A percentile compares a stretch with the other conserved stretches of the same genome.
Conservation (phyloP, 2,888 invertebrate genomes). For the Spicauda simplicius region DNA sequence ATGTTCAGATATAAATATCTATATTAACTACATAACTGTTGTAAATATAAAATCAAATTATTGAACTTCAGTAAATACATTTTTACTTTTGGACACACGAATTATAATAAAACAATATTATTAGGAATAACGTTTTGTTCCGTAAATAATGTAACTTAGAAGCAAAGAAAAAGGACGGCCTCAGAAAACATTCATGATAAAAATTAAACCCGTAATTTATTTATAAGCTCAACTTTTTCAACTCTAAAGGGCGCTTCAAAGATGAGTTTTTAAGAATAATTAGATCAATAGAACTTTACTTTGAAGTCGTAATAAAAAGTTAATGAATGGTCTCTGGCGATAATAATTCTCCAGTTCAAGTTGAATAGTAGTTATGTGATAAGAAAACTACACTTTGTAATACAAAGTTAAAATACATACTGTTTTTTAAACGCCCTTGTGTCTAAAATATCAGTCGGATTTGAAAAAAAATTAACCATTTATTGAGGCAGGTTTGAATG, state of each 20-base stretch:
- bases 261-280: slow-evolving; percentile 27
- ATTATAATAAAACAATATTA: no score
- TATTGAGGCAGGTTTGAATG: no score
- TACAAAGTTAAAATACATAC: no score
- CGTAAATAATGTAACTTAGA: background rate
- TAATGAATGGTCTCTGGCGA: slow-evolving; percentile 9
- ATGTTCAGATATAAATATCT: no score
- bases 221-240: slow-evolving; percentile 22
- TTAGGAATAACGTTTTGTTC: background rate
- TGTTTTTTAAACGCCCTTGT: background rate
- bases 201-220: slow-evolving; percentile 19
- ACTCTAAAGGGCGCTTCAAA: slow-evolving; percentile 17
- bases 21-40: no score
- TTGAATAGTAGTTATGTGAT: background rate
- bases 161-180: background rate
- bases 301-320: slow-evolving; percentile 23
- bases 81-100: no score
- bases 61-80: no score
- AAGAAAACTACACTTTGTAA: background rate
- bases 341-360: slow-evolving; percentile 4
- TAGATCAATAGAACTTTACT: slow-evolving; percentile 22
- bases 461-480: no score
- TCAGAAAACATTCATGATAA: slow-evolving; percentile 8
- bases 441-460: no score
- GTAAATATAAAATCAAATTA: no score